Base-by-base conservation (phyloP, 2,888 invertebrate species). In the Nemotelus pantherinus region DNA sequence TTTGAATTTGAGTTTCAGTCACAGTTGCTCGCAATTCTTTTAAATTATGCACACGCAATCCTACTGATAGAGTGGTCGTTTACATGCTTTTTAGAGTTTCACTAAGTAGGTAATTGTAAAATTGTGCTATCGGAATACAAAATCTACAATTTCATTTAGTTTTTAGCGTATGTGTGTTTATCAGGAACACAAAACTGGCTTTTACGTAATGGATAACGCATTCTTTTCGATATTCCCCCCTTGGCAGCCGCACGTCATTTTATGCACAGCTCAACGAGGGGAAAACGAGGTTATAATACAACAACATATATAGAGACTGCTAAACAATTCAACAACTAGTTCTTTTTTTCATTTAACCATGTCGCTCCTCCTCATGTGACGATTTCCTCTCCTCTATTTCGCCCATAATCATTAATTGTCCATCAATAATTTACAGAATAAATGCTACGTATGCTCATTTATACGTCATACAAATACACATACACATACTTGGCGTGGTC, bases 101-200 rank as follows among this genome's bases (percentile, higher is more conserved):
- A 25, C 25, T 25, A 25, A 25, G 25, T 25, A 25, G 25, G 25
- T 25, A 25, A 25, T 25, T 25, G 25, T 25, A 25, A 25, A 25
- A 25, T 25, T 25, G 25, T 25, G 25, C 25, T 25, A 25, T 25
- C 25, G 25, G 25, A 25, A 25, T 25, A 25, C 25, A 25, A 25
- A 25, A 25, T 25, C 25, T 25, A 25, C 25, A 25, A 25, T 25
- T 25, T 25, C 25, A 25, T 25, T 25, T 25, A 25, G 25, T 25
- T 25, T 25, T 25, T 25, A 25, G 25, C 25, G 25, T 25, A 25
- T 25, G 25, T 25, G 53, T 55, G 55, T 70, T 41, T 39, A 55
- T 43, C 10, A 41, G 53, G 55, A 55, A 70, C 53, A 70, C 70
- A 70, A 70, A 53, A 70, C 53, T 70, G 70, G 55, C 55, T 70